These are phyloP conservation scores for Leptinotarsa peninsularis DNA, from an alignment of 2,888 invertebrate species.

Conservation along the genomic window DNA sequence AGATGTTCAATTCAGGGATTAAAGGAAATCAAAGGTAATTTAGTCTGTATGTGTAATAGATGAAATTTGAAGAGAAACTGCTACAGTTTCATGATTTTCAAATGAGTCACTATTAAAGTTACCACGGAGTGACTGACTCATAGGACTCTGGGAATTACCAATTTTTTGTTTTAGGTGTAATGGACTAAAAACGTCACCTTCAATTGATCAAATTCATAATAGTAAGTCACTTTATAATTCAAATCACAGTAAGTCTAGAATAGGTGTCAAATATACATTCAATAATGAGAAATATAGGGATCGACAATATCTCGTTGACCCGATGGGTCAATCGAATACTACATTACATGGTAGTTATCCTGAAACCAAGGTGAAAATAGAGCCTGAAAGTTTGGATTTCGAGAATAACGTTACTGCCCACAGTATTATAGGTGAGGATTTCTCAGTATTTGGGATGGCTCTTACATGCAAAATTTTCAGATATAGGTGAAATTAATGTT, in stretches of 20 bases:
- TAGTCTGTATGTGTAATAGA: background rate
- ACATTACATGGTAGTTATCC: conserved; percentile 43
- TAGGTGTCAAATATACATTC: conserved; percentile 48
- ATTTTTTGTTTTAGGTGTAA: conserved; percentile 54
- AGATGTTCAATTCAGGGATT: conserved; percentile 61
- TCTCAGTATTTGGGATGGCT: no score
- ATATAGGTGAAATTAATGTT: conserved; percentile 56
- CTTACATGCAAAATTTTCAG: conserved; percentile 44
- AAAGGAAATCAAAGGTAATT: conserved; percentile 58
- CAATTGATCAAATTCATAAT: conserved; percentile 50
- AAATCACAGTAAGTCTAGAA: conserved; percentile 47
- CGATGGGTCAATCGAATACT: conserved; percentile 43
- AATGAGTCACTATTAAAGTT: background rate
- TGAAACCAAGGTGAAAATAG: conserved; percentile 54
- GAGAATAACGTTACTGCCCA: conserved; percentile 61
- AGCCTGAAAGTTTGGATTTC: conserved; percentile 52
- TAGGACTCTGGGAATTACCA: conserved; percentile 4
- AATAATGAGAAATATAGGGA: conserved; percentile 49
- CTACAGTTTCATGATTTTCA: no score
- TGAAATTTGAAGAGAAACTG: no score
- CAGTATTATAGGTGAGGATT: conserved; percentile 65
- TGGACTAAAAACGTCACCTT: conserved; percentile 52
- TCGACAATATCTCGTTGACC: conserved; percentile 41
- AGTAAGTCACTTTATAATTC: conserved; percentile 45
- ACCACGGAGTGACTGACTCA: conserved; percentile 1